Base-by-base conservation (phyloP, 2,888 invertebrate genomes). In the Tuta absoluta region DNA sequence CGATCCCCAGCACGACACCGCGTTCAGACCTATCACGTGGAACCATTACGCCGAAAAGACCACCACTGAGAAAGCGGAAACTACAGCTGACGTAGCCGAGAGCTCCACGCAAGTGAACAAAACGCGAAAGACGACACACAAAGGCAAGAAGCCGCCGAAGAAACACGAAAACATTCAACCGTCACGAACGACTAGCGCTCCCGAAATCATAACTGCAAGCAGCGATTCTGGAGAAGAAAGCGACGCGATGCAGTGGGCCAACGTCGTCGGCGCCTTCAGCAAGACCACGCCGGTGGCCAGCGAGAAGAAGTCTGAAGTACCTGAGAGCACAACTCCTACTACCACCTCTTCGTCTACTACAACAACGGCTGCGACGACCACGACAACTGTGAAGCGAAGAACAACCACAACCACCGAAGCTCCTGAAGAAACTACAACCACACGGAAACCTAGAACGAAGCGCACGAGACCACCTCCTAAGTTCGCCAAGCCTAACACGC, bases 201-300 rank as follows among this genome's bases (percentile, higher is more conserved):
- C 90, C 4, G 89, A 90, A 45, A 89, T 89, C 59, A 90, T 89
- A 67, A 90, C 90, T 60, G 83, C 78, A 23, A 73, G 77, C 59
- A 77, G 68, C 53, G 68, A 71, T 62, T 68, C 72, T 14, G 71
- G 72, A 38, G 80, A 84, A 57, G 81, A 81, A 41, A 72, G 72
- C 14, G 79, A 78, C 61, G 67, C 76, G 1, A 76, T 86, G 73
- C 76, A 85, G 66, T 90, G 89, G 89, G 85, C 85, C 8, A 86
- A 85, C 65, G 65, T 88, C 68, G 73, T 91, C 64, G 81, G 85
- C 60, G 86, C 88, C 21, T 87, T 90, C 68, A 79, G 82, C 33
- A 88, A 85, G 77, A 91, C 90, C 8, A 88, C 89, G n/a, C 90
- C 90, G 10, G 86, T 88, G 84, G 79, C 74, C 19, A 75, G 82